Conservation (phyloP, 2,888 invertebrate genomes). For the Synergus itoensis region DNA sequence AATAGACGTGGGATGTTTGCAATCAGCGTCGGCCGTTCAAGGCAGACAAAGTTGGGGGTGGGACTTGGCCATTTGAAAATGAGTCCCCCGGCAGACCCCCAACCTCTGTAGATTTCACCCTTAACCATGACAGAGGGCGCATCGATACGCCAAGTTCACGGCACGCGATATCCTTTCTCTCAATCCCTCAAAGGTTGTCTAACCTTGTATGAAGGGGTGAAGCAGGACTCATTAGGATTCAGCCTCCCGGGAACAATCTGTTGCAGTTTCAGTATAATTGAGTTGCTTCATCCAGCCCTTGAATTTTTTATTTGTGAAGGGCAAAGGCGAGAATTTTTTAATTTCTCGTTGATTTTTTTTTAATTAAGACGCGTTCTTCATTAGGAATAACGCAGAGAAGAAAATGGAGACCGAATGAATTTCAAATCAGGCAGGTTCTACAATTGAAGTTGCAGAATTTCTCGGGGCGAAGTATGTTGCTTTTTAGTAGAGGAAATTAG, state of each 20-base stretch:
- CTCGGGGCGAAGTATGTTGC: too few species aligned
- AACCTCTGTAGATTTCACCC: constrained; percentile 11
- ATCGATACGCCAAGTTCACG: constrained; percentile 2
- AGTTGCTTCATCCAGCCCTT: constrained; percentile 14
- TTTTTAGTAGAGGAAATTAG: too few species aligned
- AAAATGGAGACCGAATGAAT: too few species aligned
- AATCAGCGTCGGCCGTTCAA: constrained; percentile 69
- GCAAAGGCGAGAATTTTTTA: not conserved
- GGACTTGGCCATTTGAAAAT: constrained; percentile 51
- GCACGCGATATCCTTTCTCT: constrained; percentile 29
- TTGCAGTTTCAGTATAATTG: constrained; percentile 31
- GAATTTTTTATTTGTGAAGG: not conserved
- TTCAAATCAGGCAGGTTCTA: too few species aligned
- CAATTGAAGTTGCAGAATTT: too few species aligned
- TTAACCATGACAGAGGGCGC: constrained; percentile 1
- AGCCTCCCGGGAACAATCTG: constrained; percentile 34
- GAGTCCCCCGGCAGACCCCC: constrained; percentile 45
- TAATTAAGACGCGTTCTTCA: too few species aligned
- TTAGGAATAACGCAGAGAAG: too few species aligned
- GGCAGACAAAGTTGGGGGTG: constrained; percentile 43
- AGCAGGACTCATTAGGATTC: constrained; percentile 38
- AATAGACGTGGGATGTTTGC: constrained; percentile 75
- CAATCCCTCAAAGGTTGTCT: constrained; percentile 24
- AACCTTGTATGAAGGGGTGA: not conserved
- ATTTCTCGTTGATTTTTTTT: too few species aligned